Conservation (phyloP, 2,113 vertebrate genomes). For the Cavia aperea region DNA sequence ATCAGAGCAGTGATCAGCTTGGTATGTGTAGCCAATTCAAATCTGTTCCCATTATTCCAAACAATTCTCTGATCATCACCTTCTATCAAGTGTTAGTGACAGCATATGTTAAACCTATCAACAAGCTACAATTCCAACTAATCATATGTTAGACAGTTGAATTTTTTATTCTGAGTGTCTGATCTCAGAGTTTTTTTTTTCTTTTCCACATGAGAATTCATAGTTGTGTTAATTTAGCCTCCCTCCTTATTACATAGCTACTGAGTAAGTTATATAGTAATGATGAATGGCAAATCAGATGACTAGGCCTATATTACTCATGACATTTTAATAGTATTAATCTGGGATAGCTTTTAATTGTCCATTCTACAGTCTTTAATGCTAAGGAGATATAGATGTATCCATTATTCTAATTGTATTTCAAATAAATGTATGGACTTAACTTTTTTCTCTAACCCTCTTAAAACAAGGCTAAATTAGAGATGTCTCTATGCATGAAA, state of each 20-base stretch:
- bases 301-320: slow-evolving; percentile 45
- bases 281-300: slow-evolving; percentile 61
- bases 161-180: slow-evolving; percentile 5
- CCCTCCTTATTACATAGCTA: slow-evolving; percentile 46
- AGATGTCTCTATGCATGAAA: slow-evolving; percentile 40
- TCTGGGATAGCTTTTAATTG: slow-evolving; percentile 65
- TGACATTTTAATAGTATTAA: slow-evolving; percentile 67
- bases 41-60: background rate
- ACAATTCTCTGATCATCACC: too few species aligned
- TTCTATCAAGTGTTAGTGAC: background rate
- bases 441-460: slow-evolving; percentile 41
- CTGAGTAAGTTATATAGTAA: slow-evolving; percentile 60
- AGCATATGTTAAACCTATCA: background rate
- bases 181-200: background rate
- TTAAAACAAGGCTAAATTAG: slow-evolving; percentile 49
- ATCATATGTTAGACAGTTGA: background rate
- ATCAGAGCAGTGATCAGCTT: background rate
- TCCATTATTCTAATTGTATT: slow-evolving; percentile 68
- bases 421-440: slow-evolving; percentile 59
- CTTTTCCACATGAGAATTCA: slow-evolving; percentile 57
- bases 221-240: slow-evolving; percentile 56
- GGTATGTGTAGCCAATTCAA: background rate
- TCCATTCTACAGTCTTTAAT: slow-evolving; percentile 61
- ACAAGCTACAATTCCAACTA: background rate
- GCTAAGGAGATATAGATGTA: slow-evolving; percentile 62